phyloP scores from a whole-genome alignment of 2,888 invertebrate genomes.

The Drosophila pseudotakahashii region DNA sequence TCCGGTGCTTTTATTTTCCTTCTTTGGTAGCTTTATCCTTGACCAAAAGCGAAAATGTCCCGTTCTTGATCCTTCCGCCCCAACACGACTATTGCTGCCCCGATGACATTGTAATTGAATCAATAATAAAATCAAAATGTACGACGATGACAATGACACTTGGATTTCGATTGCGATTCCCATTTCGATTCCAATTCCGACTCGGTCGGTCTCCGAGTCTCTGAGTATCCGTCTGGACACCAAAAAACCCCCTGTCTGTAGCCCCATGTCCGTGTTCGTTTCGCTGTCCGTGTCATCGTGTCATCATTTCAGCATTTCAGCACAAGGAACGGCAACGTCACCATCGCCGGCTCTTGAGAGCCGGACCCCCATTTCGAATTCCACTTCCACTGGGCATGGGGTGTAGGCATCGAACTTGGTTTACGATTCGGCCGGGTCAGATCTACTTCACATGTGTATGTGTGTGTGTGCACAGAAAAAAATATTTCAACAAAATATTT shows the following conservation, averaged over 20 bases:
- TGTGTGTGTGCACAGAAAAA: constrained; percentile 6
- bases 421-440: constrained; percentile 4
- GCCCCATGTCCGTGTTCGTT: constrained; percentile 28
- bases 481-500: background rate
- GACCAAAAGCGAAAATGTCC: constrained; percentile 7
- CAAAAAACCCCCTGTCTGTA: background rate
- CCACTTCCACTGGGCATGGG: constrained; percentile 11
- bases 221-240: constrained; percentile 5
- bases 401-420: constrained; percentile 3
- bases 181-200: constrained; percentile 15
- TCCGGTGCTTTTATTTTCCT: background rate
- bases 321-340: constrained; percentile 37
- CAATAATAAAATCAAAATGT: constrained; percentile 72
- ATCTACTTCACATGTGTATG: background rate
- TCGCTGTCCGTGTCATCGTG: constrained; percentile 47
- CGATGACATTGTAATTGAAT: constrained; percentile 73
- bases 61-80: constrained; percentile 12
- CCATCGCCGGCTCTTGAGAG: constrained; percentile 21
- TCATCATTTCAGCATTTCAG: constrained; percentile 27
- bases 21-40: background rate
- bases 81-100: constrained; percentile 16
- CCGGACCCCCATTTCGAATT: constrained; percentile 25
- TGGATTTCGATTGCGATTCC: constrained; percentile 18
- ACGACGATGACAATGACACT: constrained; percentile 50
- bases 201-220: constrained; percentile 4